Conservation (phyloP, 2,888 invertebrate genomes). For the Cerastis leucographa region DNA sequence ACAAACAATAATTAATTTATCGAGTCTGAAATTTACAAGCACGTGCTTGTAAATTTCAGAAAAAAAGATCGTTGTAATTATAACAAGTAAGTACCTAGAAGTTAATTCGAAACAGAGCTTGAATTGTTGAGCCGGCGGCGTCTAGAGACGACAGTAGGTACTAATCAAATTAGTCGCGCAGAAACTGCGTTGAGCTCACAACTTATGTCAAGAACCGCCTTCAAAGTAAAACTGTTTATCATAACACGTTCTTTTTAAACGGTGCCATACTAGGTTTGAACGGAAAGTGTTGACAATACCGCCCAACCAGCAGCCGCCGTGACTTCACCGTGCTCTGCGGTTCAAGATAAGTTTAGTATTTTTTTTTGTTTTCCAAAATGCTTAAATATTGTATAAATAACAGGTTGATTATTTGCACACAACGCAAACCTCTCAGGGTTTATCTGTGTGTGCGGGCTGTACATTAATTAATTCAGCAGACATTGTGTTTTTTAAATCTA, state of each 20-base stretch:
- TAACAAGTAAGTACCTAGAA: not conserved
- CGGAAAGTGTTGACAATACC: not conserved
- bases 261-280: not conserved
- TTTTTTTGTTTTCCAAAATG: too few relatives aligned
- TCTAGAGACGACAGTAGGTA: not conserved
- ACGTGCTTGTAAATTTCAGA: not conserved
- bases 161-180: not conserved
- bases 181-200: not conserved
- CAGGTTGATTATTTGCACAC: too few relatives aligned
- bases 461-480: too few relatives aligned
- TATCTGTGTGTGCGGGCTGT: too few relatives aligned
- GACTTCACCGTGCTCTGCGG: not conserved
- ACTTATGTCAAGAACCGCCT: not conserved
- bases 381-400: too few relatives aligned
- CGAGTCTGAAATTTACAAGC: not conserved
- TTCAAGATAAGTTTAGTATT: not conserved
- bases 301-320: not conserved
- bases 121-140: not conserved
- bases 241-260: not conserved
- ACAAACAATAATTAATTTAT: constrained; percentile 50
- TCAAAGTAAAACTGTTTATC: not conserved
- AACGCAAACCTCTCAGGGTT: too few relatives aligned
- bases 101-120: not conserved
- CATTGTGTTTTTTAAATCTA: too few relatives aligned
- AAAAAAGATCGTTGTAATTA: not conserved